Base-by-base conservation (phyloP, 1,140 invertebrate species). In the Sycophaga agraensis region DNA sequence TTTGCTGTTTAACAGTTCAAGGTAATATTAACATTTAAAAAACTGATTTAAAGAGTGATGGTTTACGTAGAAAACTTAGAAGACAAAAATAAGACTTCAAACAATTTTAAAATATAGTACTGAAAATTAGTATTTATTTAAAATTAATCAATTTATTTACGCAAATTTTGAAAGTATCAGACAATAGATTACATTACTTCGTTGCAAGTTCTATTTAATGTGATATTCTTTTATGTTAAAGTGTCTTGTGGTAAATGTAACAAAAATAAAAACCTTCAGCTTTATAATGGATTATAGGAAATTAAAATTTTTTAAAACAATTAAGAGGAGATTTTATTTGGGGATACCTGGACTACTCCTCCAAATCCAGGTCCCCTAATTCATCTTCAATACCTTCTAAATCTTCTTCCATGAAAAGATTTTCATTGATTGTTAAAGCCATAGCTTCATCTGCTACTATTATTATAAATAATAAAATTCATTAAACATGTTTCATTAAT, bases 321-420 rank as follows among this genome's bases (percentile, higher is more conserved):
- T 45, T 17, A 11, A 49, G 59, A 62, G 59, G 59, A 62, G 59
- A 54, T 40, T 16, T 8, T 22, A 22, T 45, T 42, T 8, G 24
- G 43, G 59, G 45, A 49, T 8, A 48, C 39, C 35, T 63, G 54
- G 46, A 53, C 48, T 16, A 62, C 50, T 87, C 84, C 71, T 88
- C 85, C 61, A 88, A 73, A 72, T 89, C 86, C 66, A 90, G 75
- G 72, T 88, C 86, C 70, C 91, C 85, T 67, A 95, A 77, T 80
- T 94, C 92, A 69, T 95, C 91, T 71, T 95, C 93, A 54, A 96
- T 77, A 58, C 84, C 86, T 68, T 91, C 89, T 40, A 91, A 77
- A 71, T 95, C 92, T 73, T 93, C 93, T 67, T 93, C 93, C 34
- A 89, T 85, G 83, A 98, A 98, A 4, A 98, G 85, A 77, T 96